These are phyloP conservation scores for Geotrupes spiniger DNA, from an alignment of 2,888 invertebrate species.

Conservation along the genomic window DNA sequence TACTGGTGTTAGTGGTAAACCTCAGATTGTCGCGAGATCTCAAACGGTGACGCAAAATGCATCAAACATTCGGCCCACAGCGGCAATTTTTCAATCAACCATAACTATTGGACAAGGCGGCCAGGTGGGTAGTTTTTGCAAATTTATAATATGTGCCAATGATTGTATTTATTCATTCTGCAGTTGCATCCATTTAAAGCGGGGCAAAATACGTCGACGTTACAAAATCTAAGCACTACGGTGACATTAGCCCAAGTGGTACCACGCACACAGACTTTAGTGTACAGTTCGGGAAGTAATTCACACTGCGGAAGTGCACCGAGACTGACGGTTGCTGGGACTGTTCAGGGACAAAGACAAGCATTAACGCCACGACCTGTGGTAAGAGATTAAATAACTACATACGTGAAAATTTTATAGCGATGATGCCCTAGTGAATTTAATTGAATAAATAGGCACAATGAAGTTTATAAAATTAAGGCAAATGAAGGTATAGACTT, in stretches of 20 bases:
- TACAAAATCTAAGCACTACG: constrained; percentile 42
- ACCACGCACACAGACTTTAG: constrained; percentile 49
- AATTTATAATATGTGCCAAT: too few species aligned
- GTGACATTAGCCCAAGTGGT: constrained; percentile 47
- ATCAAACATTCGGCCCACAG: constrained; percentile 43
- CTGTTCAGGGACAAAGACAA: constrained; percentile 35
- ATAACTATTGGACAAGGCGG: constrained; percentile 46
- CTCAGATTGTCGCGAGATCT: constrained; percentile 42
- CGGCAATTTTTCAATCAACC: constrained; percentile 45
- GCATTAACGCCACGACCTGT: constrained; percentile 34
- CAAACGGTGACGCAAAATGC: constrained; percentile 39
- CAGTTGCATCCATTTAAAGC: constrained; percentile 46
- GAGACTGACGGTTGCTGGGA: constrained; percentile 42
- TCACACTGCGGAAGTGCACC: constrained; percentile 39
- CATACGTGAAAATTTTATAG: too few species aligned
- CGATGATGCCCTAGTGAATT: too few species aligned
- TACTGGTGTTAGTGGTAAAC: constrained; percentile 32
- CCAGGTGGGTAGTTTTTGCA: constrained; percentile 37
- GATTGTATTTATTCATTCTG: background rate
- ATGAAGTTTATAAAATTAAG: too few species aligned
- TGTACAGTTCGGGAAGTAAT: constrained; percentile 43
- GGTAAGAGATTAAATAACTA: constrained; percentile 37
- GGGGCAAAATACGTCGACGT: constrained; percentile 37
- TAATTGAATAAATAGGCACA: too few species aligned
- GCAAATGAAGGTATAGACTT: too few species aligned